These are phyloP conservation scores for Pterocles orientalis DNA, from an alignment of 2,113 vertebrate species.

Conservation along the genomic window DNA sequence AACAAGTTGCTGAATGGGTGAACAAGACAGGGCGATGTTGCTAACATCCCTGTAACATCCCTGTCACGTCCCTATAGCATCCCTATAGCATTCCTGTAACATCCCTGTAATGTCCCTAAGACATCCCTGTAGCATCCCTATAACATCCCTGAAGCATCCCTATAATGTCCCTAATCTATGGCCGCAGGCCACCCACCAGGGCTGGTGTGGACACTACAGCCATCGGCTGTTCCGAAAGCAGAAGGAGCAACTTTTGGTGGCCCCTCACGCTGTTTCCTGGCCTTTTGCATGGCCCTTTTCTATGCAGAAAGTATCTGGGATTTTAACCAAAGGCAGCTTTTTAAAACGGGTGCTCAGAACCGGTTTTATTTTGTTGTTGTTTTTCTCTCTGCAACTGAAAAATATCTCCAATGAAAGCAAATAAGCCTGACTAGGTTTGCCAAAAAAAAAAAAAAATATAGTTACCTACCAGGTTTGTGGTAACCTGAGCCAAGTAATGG, in stretches of 20 bases:
- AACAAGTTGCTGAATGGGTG: not conserved
- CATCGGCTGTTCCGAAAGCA: not conserved
- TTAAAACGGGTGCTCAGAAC: accelerated
- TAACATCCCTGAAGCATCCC: no score
- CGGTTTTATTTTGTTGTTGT: not conserved
- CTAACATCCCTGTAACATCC: not conserved
- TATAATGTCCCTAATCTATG: not conserved
- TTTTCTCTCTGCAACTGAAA: not conserved
- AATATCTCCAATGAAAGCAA: not conserved
- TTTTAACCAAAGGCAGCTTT: not conserved
- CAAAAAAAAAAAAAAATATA: not conserved
- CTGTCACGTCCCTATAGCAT: no score
- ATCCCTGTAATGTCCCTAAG: no score
- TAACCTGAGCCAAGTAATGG: not conserved
- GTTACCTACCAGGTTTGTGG: not conserved
- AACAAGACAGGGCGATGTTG: not conserved
- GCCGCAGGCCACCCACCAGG: not conserved
- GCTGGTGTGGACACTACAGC: not conserved
- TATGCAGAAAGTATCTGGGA: not conserved
- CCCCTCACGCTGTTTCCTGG: not conserved
- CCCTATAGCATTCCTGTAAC: no score
- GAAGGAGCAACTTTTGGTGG: not conserved
- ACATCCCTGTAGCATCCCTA: no score
- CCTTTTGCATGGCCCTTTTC: not conserved
- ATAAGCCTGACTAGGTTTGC: not conserved